These are phyloP conservation scores for Rhinella marina DNA, from an alignment of 2,797 vertebrate genomes.

Conservation along the genomic window DNA sequence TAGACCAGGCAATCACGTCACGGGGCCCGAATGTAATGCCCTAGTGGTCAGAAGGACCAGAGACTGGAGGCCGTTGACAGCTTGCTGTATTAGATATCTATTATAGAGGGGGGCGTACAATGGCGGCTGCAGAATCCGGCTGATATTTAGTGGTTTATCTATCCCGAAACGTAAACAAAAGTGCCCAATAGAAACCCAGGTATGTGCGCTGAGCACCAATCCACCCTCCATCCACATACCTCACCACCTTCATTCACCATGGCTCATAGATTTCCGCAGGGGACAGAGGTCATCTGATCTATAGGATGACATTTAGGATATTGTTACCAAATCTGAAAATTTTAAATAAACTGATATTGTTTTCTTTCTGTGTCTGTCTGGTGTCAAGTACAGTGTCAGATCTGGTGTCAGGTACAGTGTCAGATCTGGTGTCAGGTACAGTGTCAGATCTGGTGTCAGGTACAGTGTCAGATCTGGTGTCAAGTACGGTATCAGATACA, in stretches of 20 bases:
- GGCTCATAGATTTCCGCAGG: conserved; percentile 35
- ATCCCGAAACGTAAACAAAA: not conserved
- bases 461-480: too few species aligned
- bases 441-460: too few species aligned
- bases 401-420: not conserved
- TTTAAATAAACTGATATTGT: conserved; percentile 43
- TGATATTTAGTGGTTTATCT: conserved; percentile 5
- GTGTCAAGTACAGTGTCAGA: not conserved
- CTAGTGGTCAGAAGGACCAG: conserved; percentile 2
- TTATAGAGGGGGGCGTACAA: conserved; percentile 15
- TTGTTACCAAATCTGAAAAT: conserved; percentile 53
- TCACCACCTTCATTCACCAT: not conserved
- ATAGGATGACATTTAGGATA: conserved; percentile 48
- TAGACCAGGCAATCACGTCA: not conserved
- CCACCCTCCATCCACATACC: not conserved
- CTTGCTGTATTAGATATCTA: conserved; percentile 3
- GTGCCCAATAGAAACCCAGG: conserved; percentile 16
- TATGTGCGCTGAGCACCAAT: not conserved
- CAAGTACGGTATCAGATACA: too few species aligned
- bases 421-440: too few species aligned
- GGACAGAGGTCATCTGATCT: conserved; percentile 37
- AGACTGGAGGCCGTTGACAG: not conserved
- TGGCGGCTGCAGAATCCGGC: conserved; percentile 13
- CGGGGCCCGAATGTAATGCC: not conserved
- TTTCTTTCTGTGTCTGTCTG: not conserved